Base-by-base conservation (phyloP, 2,113 vertebrate species). In the Salvelinus namaycush region DNA sequence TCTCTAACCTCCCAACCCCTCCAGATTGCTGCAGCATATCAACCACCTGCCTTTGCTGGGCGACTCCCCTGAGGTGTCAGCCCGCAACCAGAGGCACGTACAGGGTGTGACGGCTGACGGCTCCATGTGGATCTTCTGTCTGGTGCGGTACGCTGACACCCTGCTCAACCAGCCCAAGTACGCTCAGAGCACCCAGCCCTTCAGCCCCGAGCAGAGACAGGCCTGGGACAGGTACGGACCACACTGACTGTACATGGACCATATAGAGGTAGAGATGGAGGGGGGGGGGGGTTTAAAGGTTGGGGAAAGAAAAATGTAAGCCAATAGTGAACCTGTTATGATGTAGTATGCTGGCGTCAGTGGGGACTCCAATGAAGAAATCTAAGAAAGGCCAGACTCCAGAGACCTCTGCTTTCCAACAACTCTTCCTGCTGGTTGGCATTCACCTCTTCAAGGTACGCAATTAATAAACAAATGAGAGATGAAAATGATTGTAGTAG, bases 361-460 rank as follows among this genome's bases (percentile, higher is more conserved):
- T 95, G 75, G 91, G 93, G 66, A 89, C 87, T 24, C 88, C 99
- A 44, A 94, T 90, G 79, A 93, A 94, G 73, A 93, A 87, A 31
- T 84, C 90, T 12, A 91, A 95, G 26, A 96, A 95, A 81, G 71
- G 85, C 49, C 79, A 72, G 0, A 82, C 71, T 5, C 84, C 91
- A n/a, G 94, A 95, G 88, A 89, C 87, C 0, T n/a, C 73, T 0
- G 94, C 96, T 1, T 98, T 98, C 88, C 96, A 97, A 82, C 96
- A 97, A 77, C 91, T 99, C 59, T 93, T 99, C 26, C 93, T 99
- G 54, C 87, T 98, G 39, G 88, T 98, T 49, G 96, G 95, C 75
- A 87, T 98, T 84, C 88, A 97, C 79, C 94, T 99, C 60, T 98
- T 99, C 84, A 99, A 97, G 95, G 98, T 98, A 91, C 0, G 7